Conservation (phyloP, 1,140 invertebrate species). For the Mercenaria mercenaria region DNA sequence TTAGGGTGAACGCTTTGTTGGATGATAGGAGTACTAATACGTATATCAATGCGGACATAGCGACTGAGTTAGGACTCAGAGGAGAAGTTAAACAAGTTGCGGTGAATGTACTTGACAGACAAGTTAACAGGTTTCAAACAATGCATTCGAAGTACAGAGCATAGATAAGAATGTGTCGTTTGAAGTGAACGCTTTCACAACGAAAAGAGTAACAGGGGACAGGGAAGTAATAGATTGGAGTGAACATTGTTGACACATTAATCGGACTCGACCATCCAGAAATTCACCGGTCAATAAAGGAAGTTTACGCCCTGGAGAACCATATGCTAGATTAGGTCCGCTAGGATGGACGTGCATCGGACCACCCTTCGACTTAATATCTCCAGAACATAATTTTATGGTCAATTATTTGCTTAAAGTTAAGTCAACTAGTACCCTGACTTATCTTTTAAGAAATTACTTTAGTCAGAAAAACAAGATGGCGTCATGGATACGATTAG, state of each 20-base stretch:
- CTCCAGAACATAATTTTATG: too few species aligned
- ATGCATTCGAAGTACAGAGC: conserved; percentile 9
- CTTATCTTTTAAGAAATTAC: too few species aligned
- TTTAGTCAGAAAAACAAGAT: too few species aligned
- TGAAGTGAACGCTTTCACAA: conserved; percentile 3
- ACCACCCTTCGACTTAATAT: too few species aligned
- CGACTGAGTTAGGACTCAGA: background rate
- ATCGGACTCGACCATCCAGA: conserved; percentile 42
- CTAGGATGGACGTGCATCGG: conserved; percentile 48
- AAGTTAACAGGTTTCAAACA: background rate
- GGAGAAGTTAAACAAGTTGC: background rate
- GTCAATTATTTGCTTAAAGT: too few species aligned
- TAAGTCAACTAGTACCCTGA: too few species aligned
- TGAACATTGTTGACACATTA: conserved; percentile 18
- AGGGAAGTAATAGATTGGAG: conserved; percentile 39
- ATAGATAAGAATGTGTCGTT: background rate
- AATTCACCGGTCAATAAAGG: conserved; percentile 12
- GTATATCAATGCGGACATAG: conserved; percentile 1
- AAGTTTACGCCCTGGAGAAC: conserved; percentile 14
- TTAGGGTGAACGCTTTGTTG: conserved; percentile 28
- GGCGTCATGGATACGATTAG: too few species aligned
- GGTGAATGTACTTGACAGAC: conserved; percentile 1
- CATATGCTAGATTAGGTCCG: conserved; percentile 16
- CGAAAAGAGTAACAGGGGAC: conserved; percentile 37
- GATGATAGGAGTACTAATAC: conserved; percentile 44